phyloP scores from a whole-genome alignment of 2,888 invertebrate genomes.

The Yponomeuta cagnagella region DNA sequence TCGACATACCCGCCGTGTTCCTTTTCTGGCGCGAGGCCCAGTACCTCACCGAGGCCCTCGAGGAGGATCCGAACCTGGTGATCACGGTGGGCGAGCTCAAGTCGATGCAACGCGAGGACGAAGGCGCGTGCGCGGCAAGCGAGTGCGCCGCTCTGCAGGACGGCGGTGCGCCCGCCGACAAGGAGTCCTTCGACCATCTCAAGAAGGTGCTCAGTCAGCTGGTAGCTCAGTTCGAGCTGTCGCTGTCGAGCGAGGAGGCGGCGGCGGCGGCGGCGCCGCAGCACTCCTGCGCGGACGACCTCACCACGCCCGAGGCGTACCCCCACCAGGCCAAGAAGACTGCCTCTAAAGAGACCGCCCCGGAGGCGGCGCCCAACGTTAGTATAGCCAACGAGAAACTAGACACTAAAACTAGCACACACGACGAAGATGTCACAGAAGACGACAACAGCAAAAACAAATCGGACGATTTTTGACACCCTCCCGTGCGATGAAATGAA shows the following conservation, averaged over 20 bases:
- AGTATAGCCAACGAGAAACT: background rate
- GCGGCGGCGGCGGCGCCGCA: constrained; percentile 17
- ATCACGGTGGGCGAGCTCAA: constrained; percentile 72
- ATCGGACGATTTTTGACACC: constrained; percentile 14
- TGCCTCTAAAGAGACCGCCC: constrained; percentile 14
- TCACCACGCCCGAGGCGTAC: constrained; percentile 23
- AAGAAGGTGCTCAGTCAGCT: constrained; percentile 62
- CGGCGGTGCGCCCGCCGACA: constrained; percentile 36
- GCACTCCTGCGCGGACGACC: constrained; percentile 27
- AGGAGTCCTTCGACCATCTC: constrained; percentile 54
- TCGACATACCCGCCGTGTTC: constrained; percentile 93
- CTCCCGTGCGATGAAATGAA: background rate
- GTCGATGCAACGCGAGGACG: constrained; percentile 46
- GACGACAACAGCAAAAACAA: constrained; percentile 7
- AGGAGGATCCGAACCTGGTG: constrained; percentile 70
- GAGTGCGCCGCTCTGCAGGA: constrained; percentile 37
- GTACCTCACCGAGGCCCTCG: constrained; percentile 77
- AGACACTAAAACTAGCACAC: background rate
- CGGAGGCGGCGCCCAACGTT: constrained; percentile 8
- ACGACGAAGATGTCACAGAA: background rate
- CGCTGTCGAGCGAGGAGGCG: constrained; percentile 41
- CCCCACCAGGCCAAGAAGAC: constrained; percentile 21
- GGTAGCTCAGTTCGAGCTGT: constrained; percentile 56
- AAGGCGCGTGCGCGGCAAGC: constrained; percentile 41
- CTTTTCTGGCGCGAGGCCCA: constrained; percentile 87